These are phyloP conservation scores for Tetraodon nigroviridis DNA, from an alignment of 2,113 vertebrate genomes.

Conservation along the genomic window DNA sequence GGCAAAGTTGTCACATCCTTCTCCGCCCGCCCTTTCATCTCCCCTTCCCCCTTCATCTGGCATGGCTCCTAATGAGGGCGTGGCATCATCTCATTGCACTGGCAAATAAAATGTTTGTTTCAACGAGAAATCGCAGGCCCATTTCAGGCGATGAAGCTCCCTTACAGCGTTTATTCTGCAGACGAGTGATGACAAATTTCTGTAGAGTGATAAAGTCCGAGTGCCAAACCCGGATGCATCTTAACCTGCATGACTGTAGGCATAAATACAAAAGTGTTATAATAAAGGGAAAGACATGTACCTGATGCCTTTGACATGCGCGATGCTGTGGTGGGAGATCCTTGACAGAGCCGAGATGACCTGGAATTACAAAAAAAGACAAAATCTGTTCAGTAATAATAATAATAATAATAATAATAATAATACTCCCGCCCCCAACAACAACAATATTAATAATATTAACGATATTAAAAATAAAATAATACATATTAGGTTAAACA, in stretches of 20 bases:
- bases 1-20: conserved; percentile 16
- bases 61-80: conserved; percentile 48
- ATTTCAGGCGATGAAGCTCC: conserved; percentile 27
- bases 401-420: conserved; percentile 24
- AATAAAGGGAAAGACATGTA: conserved; percentile 23
- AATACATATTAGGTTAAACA: background rate
- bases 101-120: conserved; percentile 61
- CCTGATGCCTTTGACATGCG: conserved; percentile 96
- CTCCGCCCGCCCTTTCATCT: background rate
- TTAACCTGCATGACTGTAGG: conserved; percentile 11
- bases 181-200: conserved; percentile 14
- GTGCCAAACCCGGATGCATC: conserved; percentile 32
- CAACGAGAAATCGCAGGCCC: conserved; percentile 54
- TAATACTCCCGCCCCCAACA: no score
- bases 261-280: conserved; percentile 11
- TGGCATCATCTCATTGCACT: conserved; percentile 68
- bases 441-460: no score
- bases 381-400: conserved; percentile 26
- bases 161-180: conserved; percentile 5
- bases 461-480: background rate
- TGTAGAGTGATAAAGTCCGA: background rate
- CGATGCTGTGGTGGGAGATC: conserved; percentile 90
- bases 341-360: conserved; percentile 92
- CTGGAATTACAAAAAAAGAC: conserved; percentile 67
- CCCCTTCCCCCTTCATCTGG: conserved; percentile 39